Percentiles rank a stretch among this genome's conserved stretches.
Evolutionary conservation across 2,888 invertebrate species (phyloP).

Genomic region (Caenorhabditis sp.): DNA sequence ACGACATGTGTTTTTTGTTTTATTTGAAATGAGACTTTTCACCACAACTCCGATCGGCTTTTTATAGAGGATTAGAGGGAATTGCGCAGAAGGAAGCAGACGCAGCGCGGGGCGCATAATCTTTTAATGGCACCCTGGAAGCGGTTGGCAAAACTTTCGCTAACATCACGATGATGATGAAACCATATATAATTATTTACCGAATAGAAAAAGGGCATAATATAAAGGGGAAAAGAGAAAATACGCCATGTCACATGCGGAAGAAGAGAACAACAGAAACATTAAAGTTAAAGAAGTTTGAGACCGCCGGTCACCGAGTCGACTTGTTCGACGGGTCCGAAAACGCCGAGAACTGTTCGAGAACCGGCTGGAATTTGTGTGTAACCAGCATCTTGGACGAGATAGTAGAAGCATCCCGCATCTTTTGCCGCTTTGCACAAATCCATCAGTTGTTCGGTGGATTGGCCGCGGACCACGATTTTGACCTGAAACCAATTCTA

Average conservation of each 20-base stretch:
- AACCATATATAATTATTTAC: no score
- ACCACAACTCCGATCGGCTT: background rate
- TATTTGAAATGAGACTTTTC: background rate
- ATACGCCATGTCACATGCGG: no score
- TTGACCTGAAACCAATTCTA: slow-evolving; percentile 44
- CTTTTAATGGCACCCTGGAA: no score
- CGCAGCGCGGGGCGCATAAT: no score
- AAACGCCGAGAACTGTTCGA: slow-evolving; percentile 73
- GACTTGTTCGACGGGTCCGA: slow-evolving; percentile 72
- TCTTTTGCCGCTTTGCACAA: slow-evolving; percentile 72
- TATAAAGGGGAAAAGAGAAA: no score
- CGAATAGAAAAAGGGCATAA: no score
- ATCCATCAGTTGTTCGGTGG: slow-evolving; percentile 72
- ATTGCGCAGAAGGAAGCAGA: background rate
- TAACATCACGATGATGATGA: no score
- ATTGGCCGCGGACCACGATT: slow-evolving; percentile 71
- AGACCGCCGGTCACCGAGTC: slow-evolving; percentile 73
- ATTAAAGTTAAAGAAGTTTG: slow-evolving; percentile 68
- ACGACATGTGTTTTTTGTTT: background rate
- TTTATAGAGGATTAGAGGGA: slow-evolving; percentile 33
- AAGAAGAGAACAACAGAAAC: no score
- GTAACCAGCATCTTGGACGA: slow-evolving; percentile 75
- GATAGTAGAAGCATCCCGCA: slow-evolving; percentile 72
- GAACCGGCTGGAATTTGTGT: slow-evolving; percentile 74
- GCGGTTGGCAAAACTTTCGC: no score